A percentile compares a stretch with the other conserved stretches of the same genome.
Evolutionary conservation across 2,113 vertebrate genomes (phyloP).

Genomic region (Cyprinodon tularosa): DNA sequence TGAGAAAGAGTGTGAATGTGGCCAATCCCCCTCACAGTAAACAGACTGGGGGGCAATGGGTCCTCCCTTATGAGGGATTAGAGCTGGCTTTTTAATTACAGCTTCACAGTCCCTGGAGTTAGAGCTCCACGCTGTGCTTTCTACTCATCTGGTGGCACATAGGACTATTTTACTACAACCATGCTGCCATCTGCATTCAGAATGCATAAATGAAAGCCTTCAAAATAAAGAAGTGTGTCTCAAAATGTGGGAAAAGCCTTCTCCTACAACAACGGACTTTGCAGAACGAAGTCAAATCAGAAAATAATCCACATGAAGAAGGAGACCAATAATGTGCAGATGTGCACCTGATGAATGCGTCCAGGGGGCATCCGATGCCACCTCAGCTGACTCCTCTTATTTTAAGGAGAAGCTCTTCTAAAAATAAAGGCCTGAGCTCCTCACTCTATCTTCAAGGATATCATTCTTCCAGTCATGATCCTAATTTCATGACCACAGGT

Average conservation of each 20-base stretch:
- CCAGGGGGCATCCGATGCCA: too few species aligned
- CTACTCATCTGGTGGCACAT: constrained; percentile 33
- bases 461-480: too few species aligned
- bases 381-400: too few species aligned
- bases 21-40: constrained; percentile 51
- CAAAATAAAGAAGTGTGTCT: not conserved
- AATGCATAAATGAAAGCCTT: constrained; percentile 1
- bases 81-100: constrained; percentile 70
- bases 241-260: not conserved
- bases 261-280: not conserved
- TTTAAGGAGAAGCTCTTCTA: too few species aligned
- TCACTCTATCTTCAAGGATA: too few species aligned
- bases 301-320: too few species aligned
- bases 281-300: not conserved
- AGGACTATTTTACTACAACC: constrained; percentile 15
- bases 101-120: constrained; percentile 52
- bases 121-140: constrained; percentile 39
- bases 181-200: constrained; percentile 23
- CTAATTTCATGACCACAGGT: too few species aligned
- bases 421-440: too few species aligned
- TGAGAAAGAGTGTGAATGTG: constrained; percentile 40
- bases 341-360: too few species aligned
- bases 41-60: constrained; percentile 62
- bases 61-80: constrained; percentile 68
- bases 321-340: too few species aligned